Base-by-base conservation (phyloP, 2,888 invertebrate genomes). In the Shargacucullia verbasci region DNA sequence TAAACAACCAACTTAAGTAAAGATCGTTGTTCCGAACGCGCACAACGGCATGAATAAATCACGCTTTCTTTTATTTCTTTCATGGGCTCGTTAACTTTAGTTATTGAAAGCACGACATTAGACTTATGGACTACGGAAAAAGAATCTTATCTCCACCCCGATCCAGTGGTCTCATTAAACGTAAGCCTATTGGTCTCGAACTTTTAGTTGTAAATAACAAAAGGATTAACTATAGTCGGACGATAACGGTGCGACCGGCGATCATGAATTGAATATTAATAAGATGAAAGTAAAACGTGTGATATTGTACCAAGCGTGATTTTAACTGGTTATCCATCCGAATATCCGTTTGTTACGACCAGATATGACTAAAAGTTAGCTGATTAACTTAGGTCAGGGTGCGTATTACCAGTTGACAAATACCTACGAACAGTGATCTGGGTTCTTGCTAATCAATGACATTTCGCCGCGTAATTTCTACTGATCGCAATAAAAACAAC, bases 271-370 rank as follows among this genome's bases (percentile, higher is more conserved):
- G 72, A 72, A 67, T 67, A 72, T 59, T 53, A 72, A 67, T 39
- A 25, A 71, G 45, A 59, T 52, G 67, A 72, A 57, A 74, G 50
- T 55, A 54, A 54, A 73, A 33, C 57, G 38, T 53, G 59, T 67
- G 61, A 59, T 43, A 53, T 67, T 70, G 59, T 67, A 74, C 74
- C 77, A 74, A 77, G 63, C 74, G 67, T 55, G 59, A 68, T 53
- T 45, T 72, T 59, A 66, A 38, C 40, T 25, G 41, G 35, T 34
- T 64, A 48, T 44, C 41, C 68, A 48, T 49, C 14, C 38, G 49
- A 72, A 59, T 47, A 59, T 66, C 43, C 46, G 38, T 43, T 39
- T 31, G 1, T 15, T 7, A 39, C 48, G 67, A 68, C 15, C 60
- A 53, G 35, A 59, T 49, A 43, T 53, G 48, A 45, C 38, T 20